These are phyloP conservation scores for Melanotaenia duboulayi DNA, from an alignment of 2,113 vertebrate genomes.

Conservation along the genomic window DNA sequence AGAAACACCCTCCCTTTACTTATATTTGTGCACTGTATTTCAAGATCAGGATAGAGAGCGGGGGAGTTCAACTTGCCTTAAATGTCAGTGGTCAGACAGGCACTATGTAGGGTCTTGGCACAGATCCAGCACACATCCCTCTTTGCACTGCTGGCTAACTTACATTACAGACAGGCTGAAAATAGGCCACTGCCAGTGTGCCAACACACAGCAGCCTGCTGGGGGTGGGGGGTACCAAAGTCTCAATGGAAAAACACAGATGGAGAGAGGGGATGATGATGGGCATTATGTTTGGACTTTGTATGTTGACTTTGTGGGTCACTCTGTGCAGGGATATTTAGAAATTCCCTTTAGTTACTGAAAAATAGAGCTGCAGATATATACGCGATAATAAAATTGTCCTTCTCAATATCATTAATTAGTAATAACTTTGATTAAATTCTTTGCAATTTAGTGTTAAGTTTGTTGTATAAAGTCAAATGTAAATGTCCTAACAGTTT, in stretches of 20 bases:
- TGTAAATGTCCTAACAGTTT: too few species aligned
- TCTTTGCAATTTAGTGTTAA: background rate
- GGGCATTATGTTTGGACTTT: slow-evolving; percentile 39
- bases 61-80: slow-evolving; percentile 35
- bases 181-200: slow-evolving; percentile 61
- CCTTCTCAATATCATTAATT: background rate
- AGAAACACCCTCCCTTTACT: slow-evolving; percentile 33
- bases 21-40: slow-evolving; percentile 63
- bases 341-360: background rate
- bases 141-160: slow-evolving; percentile 16
- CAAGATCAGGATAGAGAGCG: slow-evolving; percentile 35
- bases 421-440: too few species aligned
- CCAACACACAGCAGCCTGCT: slow-evolving; percentile 33
- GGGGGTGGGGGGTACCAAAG: slow-evolving; percentile 1
- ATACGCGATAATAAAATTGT: too few species aligned
- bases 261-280: background rate
- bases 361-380: background rate
- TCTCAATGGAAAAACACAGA: slow-evolving; percentile 67
- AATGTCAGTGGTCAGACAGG: slow-evolving; percentile 73
- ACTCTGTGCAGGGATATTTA: slow-evolving; percentile 13
- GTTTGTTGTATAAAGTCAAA: too few species aligned
- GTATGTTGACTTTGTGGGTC: slow-evolving; percentile 49
- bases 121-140: slow-evolving; percentile 20
- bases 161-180: slow-evolving; percentile 41
- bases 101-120: slow-evolving; percentile 52